A percentile compares a stretch with the other conserved stretches of the same genome.
phyloP scores from a whole-genome alignment of 2,113 vertebrate species.

The Neofelis nebulosa region DNA sequence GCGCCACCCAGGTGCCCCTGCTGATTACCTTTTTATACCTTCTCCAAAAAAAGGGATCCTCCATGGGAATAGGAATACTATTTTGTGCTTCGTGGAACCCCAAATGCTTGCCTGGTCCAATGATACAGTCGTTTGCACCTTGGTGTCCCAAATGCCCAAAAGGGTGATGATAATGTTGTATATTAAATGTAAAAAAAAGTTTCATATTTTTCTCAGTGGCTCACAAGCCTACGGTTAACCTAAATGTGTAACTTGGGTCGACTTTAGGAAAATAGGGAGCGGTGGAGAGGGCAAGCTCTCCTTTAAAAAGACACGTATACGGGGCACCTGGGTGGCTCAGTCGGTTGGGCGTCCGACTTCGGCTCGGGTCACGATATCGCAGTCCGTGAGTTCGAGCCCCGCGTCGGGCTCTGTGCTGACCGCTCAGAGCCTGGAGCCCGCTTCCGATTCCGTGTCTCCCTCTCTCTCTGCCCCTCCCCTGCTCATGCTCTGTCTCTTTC shows the following conservation, averaged over 20 bases:
- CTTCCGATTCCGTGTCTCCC: too few species aligned
- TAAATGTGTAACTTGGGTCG: neutral
- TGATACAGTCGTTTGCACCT: neutral
- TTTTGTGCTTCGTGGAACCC: neutral
- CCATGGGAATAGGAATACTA: neutral
- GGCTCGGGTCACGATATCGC: fast-evolving
- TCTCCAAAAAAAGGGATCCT: neutral
- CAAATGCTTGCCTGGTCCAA: neutral
- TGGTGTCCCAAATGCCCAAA: neutral
- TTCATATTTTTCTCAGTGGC: neutral
- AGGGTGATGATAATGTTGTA: neutral
- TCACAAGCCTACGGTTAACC: neutral
- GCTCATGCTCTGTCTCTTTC: too few species aligned
- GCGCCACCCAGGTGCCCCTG: too few species aligned
- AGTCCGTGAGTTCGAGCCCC: too few species aligned
- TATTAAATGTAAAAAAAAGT: neutral
- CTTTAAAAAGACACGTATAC: neutral
- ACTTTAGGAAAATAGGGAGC: neutral
- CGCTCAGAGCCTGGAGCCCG: too few species aligned
- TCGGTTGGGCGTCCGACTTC: too few species aligned
- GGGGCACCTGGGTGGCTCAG: too few species aligned
- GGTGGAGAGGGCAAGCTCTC: neutral
- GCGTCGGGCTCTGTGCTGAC: too few species aligned
- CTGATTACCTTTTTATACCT: neutral
- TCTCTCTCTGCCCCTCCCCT: too few species aligned